phyloP scores from a whole-genome alignment of 2,797 vertebrate genomes.

The Rousettus madagascariensis region DNA sequence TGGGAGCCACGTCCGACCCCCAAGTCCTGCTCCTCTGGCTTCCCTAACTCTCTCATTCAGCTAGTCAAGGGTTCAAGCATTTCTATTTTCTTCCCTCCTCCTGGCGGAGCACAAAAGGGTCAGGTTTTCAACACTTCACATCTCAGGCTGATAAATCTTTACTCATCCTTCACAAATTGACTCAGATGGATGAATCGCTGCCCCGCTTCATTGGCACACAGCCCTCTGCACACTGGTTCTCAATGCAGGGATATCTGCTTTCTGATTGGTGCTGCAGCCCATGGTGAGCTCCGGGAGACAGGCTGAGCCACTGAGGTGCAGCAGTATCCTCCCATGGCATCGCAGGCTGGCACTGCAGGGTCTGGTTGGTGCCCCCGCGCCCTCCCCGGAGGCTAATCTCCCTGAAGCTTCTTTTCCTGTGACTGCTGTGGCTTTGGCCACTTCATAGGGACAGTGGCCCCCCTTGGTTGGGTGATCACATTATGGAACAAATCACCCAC shows the following conservation, averaged over 20 bases:
- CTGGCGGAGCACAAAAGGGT: background rate
- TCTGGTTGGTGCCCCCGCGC: background rate
- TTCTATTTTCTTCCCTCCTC: background rate
- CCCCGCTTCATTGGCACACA: fast-evolving
- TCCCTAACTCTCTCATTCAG: background rate
- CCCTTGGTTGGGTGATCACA: background rate
- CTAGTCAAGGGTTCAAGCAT: background rate
- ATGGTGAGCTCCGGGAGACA: fast-evolving
- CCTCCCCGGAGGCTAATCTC: background rate
- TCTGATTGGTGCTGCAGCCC: background rate
- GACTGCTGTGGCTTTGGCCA: background rate
- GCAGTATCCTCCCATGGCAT: fast-evolving
- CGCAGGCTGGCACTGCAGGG: background rate
- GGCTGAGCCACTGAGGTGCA: too few relatives aligned
- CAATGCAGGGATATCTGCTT: background rate
- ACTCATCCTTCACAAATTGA: background rate
- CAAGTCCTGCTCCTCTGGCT: background rate
- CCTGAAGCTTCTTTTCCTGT: background rate
- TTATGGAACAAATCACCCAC: background rate
- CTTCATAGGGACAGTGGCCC: background rate
- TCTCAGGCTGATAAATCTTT: background rate
- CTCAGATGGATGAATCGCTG: background rate
- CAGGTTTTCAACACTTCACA: background rate
- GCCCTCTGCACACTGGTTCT: background rate
- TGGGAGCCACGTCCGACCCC: background rate